Evolutionary conservation across 2,113 vertebrate species (phyloP).

Genomic region (Sander vitreus): DNA sequence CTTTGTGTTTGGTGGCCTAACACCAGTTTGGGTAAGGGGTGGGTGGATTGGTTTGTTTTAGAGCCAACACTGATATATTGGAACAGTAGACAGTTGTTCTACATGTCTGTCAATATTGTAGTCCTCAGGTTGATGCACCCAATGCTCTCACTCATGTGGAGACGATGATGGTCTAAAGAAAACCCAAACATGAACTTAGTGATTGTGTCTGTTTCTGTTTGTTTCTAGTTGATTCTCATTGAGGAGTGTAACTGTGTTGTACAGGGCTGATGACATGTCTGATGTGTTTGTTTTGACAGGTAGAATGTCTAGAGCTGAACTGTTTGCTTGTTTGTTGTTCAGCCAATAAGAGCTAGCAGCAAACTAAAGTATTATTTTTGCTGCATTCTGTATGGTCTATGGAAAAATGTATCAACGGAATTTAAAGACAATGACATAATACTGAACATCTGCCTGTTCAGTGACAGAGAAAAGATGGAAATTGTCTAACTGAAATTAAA

Average conservation of each 20-base stretch:
- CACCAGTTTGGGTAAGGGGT: slow-evolving; percentile 65
- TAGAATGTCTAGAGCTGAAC: background rate
- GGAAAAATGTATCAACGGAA: slow-evolving; percentile 6
- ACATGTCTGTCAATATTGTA: slow-evolving; percentile 64
- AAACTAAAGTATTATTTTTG: background rate
- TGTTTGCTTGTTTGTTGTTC: background rate
- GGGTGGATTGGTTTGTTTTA: slow-evolving; percentile 63
- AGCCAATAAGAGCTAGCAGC: background rate
- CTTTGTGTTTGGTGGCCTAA: slow-evolving; percentile 90
- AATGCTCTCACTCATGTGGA: background rate
- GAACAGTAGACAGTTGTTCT: slow-evolving; percentile 56
- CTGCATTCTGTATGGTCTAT: background rate
- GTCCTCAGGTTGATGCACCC: slow-evolving; percentile 6
- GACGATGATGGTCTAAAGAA: slow-evolving; percentile 45
- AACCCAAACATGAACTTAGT: background rate
- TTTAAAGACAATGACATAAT: background rate
- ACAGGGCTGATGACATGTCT: background rate
- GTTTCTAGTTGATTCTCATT: background rate
- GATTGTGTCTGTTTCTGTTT: background rate
- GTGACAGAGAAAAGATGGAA: slow-evolving; percentile 39
- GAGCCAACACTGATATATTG: slow-evolving; percentile 18
- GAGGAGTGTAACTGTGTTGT: background rate
- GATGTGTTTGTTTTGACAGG: background rate
- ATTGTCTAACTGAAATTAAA: slow-evolving; percentile 76
- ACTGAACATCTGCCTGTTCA: background rate